A percentile compares a stretch with the other conserved stretches of the same genome.
Conservation (phyloP, 2,797 vertebrate species). For the Rhabdomys pumilio region DNA sequence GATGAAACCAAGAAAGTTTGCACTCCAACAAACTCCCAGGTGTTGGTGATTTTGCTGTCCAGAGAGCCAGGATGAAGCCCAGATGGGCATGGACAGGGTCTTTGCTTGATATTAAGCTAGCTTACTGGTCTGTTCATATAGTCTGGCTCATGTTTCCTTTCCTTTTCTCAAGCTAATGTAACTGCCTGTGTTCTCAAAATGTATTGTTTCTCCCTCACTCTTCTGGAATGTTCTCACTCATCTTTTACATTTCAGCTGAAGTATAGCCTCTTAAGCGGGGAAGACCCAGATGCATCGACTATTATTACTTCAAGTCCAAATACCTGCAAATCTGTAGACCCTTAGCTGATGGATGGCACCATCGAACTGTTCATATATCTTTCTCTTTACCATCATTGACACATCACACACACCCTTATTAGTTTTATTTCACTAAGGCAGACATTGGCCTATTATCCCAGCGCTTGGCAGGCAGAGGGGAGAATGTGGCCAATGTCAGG, state of each 20-base stretch:
- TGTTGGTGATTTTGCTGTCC: neutral
- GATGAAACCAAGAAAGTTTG: neutral
- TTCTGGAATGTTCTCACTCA: neutral
- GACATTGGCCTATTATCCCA: neutral
- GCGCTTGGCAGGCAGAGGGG: neutral
- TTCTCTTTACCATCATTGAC: neutral
- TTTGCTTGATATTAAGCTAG: neutral
- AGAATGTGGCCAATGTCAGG: neutral
- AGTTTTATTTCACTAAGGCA: neutral
- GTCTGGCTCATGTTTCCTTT: neutral
- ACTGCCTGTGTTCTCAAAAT: neutral
- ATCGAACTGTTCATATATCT: neutral
- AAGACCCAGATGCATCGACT: fast-evolving
- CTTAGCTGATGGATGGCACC: no score
- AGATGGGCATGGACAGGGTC: neutral
- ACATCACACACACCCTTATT: neutral
- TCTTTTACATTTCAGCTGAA: neutral
- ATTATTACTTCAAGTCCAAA: neutral
- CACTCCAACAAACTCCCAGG: neutral
- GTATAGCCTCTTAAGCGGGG: fast-evolving
- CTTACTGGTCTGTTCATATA: neutral
- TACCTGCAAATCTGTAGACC: fast-evolving
- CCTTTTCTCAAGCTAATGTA: neutral
- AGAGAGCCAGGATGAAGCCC: neutral
- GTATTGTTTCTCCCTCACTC: neutral